These are phyloP conservation scores for Odontocolon sp. DNA, from an alignment of 2,888 invertebrate species.

Conservation along the genomic window DNA sequence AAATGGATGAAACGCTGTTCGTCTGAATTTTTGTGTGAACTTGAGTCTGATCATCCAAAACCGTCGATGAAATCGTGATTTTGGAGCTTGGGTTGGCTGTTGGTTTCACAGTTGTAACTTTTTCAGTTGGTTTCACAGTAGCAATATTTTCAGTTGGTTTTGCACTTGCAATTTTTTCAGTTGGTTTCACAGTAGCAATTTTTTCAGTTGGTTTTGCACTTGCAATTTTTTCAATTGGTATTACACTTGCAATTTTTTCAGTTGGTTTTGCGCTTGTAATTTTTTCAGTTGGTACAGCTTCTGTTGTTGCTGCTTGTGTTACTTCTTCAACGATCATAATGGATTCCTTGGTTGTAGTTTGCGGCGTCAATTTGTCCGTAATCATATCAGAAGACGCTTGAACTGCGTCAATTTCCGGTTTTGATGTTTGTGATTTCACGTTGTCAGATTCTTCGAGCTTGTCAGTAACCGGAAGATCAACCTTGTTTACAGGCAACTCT, in stretches of 20 bases:
- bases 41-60: not conserved
- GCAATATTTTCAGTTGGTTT: not conserved
- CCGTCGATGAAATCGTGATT: not conserved
- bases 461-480: constrained; percentile 10
- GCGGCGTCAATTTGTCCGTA: constrained; percentile 17
- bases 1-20: not conserved
- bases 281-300: not conserved
- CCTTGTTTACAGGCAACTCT: constrained; percentile 44
- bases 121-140: not conserved
- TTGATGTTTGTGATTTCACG: constrained; percentile 1
- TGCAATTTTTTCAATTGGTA: constrained; percentile 2
- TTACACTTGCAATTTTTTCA: constrained; percentile 2
- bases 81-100: not conserved
- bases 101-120: constrained; percentile 4
- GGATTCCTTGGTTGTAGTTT: constrained; percentile 2
- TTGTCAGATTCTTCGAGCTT: not conserved
- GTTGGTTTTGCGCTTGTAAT: not conserved
- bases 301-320: not conserved
- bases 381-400: constrained; percentile 15
- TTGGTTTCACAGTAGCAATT: not conserved
- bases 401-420: constrained; percentile 11
- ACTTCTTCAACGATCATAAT: not conserved
- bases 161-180: not conserved
- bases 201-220: not conserved
- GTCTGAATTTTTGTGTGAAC: constrained; percentile 6